phyloP scores from a whole-genome alignment of 2,888 invertebrate genomes.

The Sphaeridia pumilis region DNA sequence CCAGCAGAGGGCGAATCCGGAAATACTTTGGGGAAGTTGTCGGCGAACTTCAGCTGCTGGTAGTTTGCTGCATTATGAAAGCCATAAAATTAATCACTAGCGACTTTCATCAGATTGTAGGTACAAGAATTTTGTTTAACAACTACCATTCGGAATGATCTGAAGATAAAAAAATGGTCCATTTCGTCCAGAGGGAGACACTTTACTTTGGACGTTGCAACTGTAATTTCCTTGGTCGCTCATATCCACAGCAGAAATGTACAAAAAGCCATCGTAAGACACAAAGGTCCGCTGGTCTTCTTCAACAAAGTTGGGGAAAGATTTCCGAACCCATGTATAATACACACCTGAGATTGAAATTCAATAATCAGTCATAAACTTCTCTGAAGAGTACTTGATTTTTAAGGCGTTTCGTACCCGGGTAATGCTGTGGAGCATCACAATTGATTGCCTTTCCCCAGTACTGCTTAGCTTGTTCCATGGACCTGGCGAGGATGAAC shows the following conservation, averaged over 20 bases:
- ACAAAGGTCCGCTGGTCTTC: constrained; percentile 87
- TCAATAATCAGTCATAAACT: too few relatives aligned
- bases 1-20: constrained; percentile 86
- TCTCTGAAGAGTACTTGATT: too few relatives aligned
- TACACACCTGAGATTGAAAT: constrained; percentile 62
- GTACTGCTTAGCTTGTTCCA: constrained; percentile 74
- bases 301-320: constrained; percentile 83
- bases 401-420: too few relatives aligned
- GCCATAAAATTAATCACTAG: too few relatives aligned
- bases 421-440: constrained; percentile 85
- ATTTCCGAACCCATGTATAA: constrained; percentile 83
- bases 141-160: constrained; percentile 66
- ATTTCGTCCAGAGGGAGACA: constrained; percentile 75
- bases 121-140: too few relatives aligned
- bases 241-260: constrained; percentile 83
- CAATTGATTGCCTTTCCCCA: constrained; percentile 89
- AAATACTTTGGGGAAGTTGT: constrained; percentile 89
- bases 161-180: constrained; percentile 75
- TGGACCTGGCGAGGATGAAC: constrained; percentile 74
- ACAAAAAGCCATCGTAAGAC: constrained; percentile 83
- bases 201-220: constrained; percentile 77
- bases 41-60: constrained; percentile 82
- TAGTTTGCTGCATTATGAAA: constrained; percentile 54
- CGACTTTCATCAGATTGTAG: too few relatives aligned
- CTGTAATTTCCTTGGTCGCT: constrained; percentile 84